phyloP scores from a whole-genome alignment of 1,140 invertebrate genomes.

The Colletes latitarsis region DNA sequence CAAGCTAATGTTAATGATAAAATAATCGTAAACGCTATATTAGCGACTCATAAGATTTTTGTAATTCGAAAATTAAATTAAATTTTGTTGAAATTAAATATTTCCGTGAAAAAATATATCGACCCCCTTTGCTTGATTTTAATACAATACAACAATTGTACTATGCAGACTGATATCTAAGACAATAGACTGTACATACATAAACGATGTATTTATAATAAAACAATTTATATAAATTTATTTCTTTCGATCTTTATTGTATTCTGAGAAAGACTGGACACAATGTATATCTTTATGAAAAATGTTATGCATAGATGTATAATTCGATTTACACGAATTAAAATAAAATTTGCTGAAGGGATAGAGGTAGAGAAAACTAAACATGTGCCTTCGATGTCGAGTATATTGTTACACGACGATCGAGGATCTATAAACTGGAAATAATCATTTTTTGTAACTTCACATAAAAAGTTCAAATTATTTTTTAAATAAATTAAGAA shows the following conservation, averaged over 20 bases:
- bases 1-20: not conserved
- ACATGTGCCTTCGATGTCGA: not conserved
- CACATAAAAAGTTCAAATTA: not conserved
- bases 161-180: not conserved
- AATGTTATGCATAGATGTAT: too few relatives aligned
- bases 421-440: not conserved
- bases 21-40: not conserved
- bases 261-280: not conserved
- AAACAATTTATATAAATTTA: slow-evolving; percentile 8
- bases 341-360: not conserved
- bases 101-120: not conserved
- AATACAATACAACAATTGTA: slow-evolving; percentile 6
- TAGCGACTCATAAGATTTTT: not conserved
- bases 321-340: too few relatives aligned
- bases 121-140: not conserved
- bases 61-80: not conserved
- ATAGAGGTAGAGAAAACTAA: slow-evolving; percentile 6
- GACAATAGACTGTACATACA: slow-evolving; percentile 27
- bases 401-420: not conserved
- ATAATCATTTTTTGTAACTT: not conserved
- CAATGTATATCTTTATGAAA: not conserved
- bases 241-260: not conserved
- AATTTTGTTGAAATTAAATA: not conserved
- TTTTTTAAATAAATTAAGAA: slow-evolving; percentile 9
- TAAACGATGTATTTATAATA: slow-evolving; percentile 5